Conservation (phyloP, 2,888 invertebrate species). For the Busseola fusca region DNA sequence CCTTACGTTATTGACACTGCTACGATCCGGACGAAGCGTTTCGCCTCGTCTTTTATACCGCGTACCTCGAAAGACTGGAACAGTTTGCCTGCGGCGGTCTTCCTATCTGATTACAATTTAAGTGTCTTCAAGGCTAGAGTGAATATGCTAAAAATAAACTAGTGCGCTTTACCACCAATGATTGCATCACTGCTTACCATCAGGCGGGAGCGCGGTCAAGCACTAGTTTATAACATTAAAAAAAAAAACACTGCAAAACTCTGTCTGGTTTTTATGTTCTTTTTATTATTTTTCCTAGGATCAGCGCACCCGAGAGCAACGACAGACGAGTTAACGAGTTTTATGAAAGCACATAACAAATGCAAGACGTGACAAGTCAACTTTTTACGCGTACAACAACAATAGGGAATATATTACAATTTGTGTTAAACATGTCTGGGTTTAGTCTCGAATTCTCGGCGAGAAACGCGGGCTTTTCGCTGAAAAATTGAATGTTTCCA, state of each 20-base stretch:
- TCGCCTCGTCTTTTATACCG: too few relatives aligned
- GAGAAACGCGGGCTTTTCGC: conserved; percentile 50
- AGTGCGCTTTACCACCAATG: too few relatives aligned
- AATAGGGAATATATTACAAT: conserved; percentile 36
- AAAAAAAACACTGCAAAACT: not conserved
- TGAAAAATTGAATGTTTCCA: conserved; percentile 65
- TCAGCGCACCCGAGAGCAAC: conserved; percentile 32
- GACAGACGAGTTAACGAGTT: conserved; percentile 31
- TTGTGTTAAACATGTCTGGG: conserved; percentile 37
- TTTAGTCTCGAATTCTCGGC: conserved; percentile 49
- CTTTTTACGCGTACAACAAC: conserved; percentile 29
- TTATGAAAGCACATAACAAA: conserved; percentile 38
- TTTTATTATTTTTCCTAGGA: conserved; percentile 35
- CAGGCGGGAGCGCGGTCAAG: too few relatives aligned
- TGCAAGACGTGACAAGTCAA: conserved; percentile 45
- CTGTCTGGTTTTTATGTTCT: conserved; percentile 23
- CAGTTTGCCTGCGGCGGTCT: too few relatives aligned
- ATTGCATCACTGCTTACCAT: too few relatives aligned
- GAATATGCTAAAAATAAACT: too few relatives aligned
- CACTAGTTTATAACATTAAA: too few relatives aligned
- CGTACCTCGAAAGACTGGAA: too few relatives aligned
- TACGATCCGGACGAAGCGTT: too few relatives aligned
- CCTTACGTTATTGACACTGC: too few relatives aligned
- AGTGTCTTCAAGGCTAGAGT: too few relatives aligned
- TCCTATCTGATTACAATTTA: too few relatives aligned